These are phyloP conservation scores for Cyprinodon brontotheroides DNA, from an alignment of 2,113 vertebrate genomes.

Conservation along the genomic window DNA sequence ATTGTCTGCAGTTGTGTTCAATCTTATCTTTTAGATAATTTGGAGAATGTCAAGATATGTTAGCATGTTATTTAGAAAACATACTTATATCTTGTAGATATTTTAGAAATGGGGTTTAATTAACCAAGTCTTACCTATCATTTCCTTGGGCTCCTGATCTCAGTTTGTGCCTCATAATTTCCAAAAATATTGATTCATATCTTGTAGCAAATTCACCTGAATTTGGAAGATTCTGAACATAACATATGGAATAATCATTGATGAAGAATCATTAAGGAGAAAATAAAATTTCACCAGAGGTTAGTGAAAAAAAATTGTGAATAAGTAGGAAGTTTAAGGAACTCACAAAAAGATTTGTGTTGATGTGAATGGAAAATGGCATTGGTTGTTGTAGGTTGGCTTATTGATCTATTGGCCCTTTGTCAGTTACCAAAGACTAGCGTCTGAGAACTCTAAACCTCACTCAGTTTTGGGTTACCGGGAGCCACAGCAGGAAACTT, in stretches of 20 bases:
- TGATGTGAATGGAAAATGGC: not conserved
- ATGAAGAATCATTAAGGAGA: not conserved
- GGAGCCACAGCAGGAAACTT: slow-evolving; percentile 33
- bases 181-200: too few relatives aligned
- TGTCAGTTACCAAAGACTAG: slow-evolving; percentile 11
- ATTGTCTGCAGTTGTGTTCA: too few relatives aligned
- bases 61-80: not conserved
- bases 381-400: not conserved
- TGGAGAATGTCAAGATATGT: not conserved
- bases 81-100: not conserved
- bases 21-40: not conserved
- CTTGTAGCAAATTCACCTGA: not conserved
- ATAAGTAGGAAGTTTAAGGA: not conserved
- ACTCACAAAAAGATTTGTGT: not conserved
- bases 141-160: not conserved
- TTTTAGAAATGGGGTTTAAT: not conserved
- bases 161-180: too few relatives aligned
- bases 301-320: not conserved
- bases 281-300: not conserved
- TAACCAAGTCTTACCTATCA: not conserved
- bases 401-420: slow-evolving; percentile 15
- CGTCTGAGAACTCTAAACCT: slow-evolving; percentile 6
- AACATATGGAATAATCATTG: not conserved
- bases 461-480: slow-evolving; percentile 42
- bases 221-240: not conserved